Evolutionary conservation across 2,113 vertebrate species (phyloP), one percentile per base, ranked within the genome.

Genomic region (Mormyrus lacerda): DNA sequence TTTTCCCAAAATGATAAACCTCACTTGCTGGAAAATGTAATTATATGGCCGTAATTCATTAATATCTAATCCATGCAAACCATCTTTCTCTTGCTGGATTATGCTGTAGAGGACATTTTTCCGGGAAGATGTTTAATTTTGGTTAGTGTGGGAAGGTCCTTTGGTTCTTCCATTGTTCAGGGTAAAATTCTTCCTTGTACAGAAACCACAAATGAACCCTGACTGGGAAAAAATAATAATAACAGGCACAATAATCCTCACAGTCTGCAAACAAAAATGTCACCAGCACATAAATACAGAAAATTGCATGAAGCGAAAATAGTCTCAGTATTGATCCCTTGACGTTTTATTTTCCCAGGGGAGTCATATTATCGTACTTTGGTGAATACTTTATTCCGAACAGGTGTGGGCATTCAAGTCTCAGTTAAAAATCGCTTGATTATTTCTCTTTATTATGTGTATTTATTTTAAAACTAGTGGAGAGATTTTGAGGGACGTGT

Each of bases 231-330:
- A 45, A 90, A 83, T 47, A 83, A 76, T 51, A 69, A 89, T 79
- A 91, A 45, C 88, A 76, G 39, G 17, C 48, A 19, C 88, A 58
- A 69, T 35, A 90, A 85, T 87, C 48, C 84, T 87, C 35, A 55
- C 35, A 86, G 58, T 51, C 82, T 42, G 61, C 83, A 90, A 89
- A 90, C 73, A 89, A 90, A 87, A 45, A 86, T 86, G 65, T 83
- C 91, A 88, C 19, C n/a, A 85, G 82, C 89, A 82, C 45, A 47
- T 85, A 89, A 55, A 86, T 90, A 90, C 90, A 82, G 21, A 42
- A 91, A 90, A 90, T 89, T 83, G 47, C 73, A 89, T 82, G 88
- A 82, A 89, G 35, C 31, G 31, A 76, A 82, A 89, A 82, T 55
- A 39, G 47, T 13, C 15, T 19, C 85, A 19, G 85, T 89, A 83